Evolutionary conservation across 2,113 vertebrate species (phyloP), one percentile per base, ranked within the genome.

Genomic region (Siniperca chuatsi): DNA sequence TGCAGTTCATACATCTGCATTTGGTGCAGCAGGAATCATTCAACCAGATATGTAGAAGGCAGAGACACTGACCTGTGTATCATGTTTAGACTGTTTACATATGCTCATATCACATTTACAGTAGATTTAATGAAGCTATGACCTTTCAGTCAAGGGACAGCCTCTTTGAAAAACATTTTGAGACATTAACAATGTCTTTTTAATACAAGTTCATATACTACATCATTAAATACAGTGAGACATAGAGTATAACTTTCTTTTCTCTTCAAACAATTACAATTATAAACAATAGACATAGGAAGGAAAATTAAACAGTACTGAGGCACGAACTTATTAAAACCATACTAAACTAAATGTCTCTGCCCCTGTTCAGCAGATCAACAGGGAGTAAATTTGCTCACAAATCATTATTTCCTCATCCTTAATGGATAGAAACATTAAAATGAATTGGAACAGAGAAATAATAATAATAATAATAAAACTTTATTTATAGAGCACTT

Each of bases 371-470:
- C n/a, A 68, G 12, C 2, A 10, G 73, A 79, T 33, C 16, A 54
- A 37, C 52, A 12, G 40, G 12, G 18, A 46, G 52, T 61, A n/a
- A 65, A 60, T 80, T 54, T 66, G 40, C 62, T 78, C 72, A 35
- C 68, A 78, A 10, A 6, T 61, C 25, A 83, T 57, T 2, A 20
- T 46, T 44, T 76, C 62, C 52, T 78, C 64, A 16, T 90, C 40
- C 52, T 86, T 83, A 85, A 82, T 87, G 21, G 23, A 90, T 15
- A 29, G 2, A 55, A 11, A 46, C 64, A 85, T 88, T 61, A 86
- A 90, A 84, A 87, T 82, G 15, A 81, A 92, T 67, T 54, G 9
- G 35, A 37, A 61, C 44, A 35, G n/a, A 69, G 23, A 73, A 13
- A 58, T 3, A 29, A 29, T 29, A 29, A 29, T 29, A 29, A 29